Evolutionary conservation across 2,113 vertebrate species (phyloP), one percentile per base, ranked within the genome.

Genomic region (Odocoileus virginianus): DNA sequence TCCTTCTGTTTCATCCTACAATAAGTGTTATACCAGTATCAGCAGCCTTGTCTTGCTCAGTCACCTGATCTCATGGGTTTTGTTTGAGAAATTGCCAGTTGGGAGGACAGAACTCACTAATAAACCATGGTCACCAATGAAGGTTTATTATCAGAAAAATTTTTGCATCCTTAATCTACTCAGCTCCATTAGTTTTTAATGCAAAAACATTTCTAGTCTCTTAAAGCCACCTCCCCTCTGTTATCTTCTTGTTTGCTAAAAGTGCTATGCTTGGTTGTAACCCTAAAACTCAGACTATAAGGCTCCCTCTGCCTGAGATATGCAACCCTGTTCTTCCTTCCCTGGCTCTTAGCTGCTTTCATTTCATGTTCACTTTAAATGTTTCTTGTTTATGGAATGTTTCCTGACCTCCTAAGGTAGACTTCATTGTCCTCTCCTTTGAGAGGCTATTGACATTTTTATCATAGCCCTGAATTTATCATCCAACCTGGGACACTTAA

Each of bases 361-460:
- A 52, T 94, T 83, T 95, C 54, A 89, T 50, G 47, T 86, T 91
- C 21, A 71, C n/a, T 89, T 97, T 67, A 74, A 87, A 47, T 47
- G 6, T 87, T 67, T 57, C 6, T 23, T 93, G 6, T 52, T 2
- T 45, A 15, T 78, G 13, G 93, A 93, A 50, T 83, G 6, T 64
- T 89, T 86, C 23, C n/a, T 50, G 17, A 94, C 13, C 4, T 89
- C 55, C 16, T 84, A 60, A 81, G 5, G 17, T 43, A 47, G 71
- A 84, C 67, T 94, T 90, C 78, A 60, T 23, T 8, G 6, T 30
- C 82, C 60, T 88, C 13, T 64, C 13, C 4, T 96, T 91, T 78
- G 60, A 92, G 61, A 85, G 57, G 89, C 30, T 43, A 30, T 50
- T 92, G 93, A 96, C 16, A 95, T 64, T 87, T 96, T 60, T 81